phyloP scores from a whole-genome alignment of 2,797 vertebrate species.

The Hemitrygon akajei region DNA sequence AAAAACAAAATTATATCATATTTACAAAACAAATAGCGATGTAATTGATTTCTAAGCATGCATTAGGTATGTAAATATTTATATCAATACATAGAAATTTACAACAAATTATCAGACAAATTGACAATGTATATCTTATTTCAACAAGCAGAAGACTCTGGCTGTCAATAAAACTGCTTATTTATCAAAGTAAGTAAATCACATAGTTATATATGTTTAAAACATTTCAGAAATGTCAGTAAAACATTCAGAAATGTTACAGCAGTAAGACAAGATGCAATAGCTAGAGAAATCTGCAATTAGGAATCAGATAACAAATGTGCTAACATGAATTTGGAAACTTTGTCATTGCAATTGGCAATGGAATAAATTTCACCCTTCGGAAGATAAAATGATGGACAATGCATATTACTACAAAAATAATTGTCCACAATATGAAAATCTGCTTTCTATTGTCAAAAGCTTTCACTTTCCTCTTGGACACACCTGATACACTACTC shows the following conservation, averaged over 20 bases:
- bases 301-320: neutral
- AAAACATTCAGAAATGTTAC: neutral
- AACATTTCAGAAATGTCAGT: neutral
- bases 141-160: neutral
- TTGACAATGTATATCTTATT: neutral
- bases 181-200: neutral
- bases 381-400: neutral
- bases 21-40: no score
- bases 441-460: neutral
- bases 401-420: neutral
- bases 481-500: neutral
- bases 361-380: neutral
- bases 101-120: neutral
- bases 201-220: neutral
- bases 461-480: neutral
- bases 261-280: neutral
- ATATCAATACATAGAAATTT: neutral
- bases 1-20: neutral
- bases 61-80: neutral
- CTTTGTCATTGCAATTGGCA: neutral
- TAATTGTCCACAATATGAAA: no score
- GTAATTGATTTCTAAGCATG: neutral
- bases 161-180: neutral
- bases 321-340: neutral
- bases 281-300: neutral